Base-by-base conservation (phyloP, 1,140 invertebrate species). In the Lutraria rhynchaena region DNA sequence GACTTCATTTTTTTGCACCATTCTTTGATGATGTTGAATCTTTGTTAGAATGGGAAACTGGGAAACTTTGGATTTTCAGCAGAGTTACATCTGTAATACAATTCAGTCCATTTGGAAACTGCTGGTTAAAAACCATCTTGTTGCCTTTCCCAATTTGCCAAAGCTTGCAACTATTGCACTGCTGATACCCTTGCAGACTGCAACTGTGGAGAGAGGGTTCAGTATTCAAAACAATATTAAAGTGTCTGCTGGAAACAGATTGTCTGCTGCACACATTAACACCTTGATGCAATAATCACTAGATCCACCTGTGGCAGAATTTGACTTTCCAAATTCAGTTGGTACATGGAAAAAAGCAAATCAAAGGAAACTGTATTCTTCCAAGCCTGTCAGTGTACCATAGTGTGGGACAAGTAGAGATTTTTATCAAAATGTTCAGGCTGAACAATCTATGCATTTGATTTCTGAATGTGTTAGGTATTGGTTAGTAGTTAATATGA, bases 141-240 rank as follows among this genome's bases (percentile, higher is more conserved):
- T 7, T 58, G 9, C 17, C 22, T 58, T 58, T 58, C 22, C 11
- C 9, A 58, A 58, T 58, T 22, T 58, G 27, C 7, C 27, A 27
- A 58, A 58, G 22, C 55, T 58, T 7, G 27, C 17, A 13, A 58
- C 22, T 27, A 24, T 58, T 13, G 55, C 55, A n/a, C 11, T 58
- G 7, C 11, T 58, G 11, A 22, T 22, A 9, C 55, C 55, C 27
- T 27, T 58, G 22, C 55, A 58, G 27, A 11, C 55, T n/a, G 55
- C 55, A 58, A 58, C 22, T n/a, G 55, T 58, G 17, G 55, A 58
- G 22, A 58, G 55, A 24, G 55, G 55, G 11, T 58, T 58, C 55
- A 58, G 55, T 58, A 22, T 58, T 24, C 55, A 58, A 27, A 58
- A 15, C 22, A 27, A 49, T 22, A 58, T 58, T n/a, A 58, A 58